Conservation (phyloP, 23 tunicate species). For the Trididemnum miniatum region DNA sequence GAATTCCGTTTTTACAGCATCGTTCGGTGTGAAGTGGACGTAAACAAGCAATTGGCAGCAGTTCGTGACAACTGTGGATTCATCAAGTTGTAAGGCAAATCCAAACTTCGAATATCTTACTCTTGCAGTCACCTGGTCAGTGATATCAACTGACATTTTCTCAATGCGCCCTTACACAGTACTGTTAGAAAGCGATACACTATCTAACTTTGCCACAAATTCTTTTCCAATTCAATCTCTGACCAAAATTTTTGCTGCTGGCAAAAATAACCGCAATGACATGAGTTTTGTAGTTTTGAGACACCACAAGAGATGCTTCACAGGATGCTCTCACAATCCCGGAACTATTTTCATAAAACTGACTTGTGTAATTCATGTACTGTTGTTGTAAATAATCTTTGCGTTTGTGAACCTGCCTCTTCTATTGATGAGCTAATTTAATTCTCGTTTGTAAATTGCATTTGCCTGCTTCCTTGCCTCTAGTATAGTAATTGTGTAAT, state of each 20-base stretch:
- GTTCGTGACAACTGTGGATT: not conserved
- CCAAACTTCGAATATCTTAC: conserved; percentile 3
- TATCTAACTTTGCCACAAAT: too few species aligned
- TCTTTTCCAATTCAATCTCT: not conserved
- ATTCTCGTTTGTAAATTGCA: too few species aligned
- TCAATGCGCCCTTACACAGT: not conserved
- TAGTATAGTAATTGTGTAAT: too few species aligned
- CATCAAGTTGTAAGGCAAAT: not conserved
- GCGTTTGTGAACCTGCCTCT: too few species aligned
- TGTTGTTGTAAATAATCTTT: too few species aligned
- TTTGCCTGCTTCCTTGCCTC: too few species aligned
- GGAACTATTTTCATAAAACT: not conserved
- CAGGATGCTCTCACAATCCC: not conserved
- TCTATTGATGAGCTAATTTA: too few species aligned
- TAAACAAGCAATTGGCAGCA: too few species aligned
- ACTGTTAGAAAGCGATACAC: too few species aligned
- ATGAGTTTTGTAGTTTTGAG: not conserved
- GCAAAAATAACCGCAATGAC: not conserved
- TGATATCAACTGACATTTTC: conserved; percentile 1
- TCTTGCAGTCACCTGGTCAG: conserved; percentile 1
- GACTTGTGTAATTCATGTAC: too few species aligned
- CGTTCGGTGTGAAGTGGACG: too few species aligned
- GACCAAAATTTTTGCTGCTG: not conserved
- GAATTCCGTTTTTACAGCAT: too few species aligned
- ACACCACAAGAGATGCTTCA: not conserved